A percentile compares a stretch with the other conserved stretches of the same genome.
Evolutionary conservation across 2,888 invertebrate species (phyloP).

Genomic region (Polymixis flavicincta): DNA sequence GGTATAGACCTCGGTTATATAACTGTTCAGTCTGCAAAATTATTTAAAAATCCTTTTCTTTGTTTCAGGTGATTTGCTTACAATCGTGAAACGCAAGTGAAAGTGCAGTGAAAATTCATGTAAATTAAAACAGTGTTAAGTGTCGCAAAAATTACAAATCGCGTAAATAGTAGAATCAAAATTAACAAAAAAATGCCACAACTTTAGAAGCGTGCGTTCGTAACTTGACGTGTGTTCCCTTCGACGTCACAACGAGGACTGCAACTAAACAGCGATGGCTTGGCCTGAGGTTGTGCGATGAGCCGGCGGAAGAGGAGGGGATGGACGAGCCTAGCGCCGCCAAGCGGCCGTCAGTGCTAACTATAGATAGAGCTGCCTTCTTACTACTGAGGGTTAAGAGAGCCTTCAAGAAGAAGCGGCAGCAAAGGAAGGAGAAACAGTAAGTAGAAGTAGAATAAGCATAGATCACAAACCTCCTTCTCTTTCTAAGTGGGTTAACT

Average conservation of each 20-base stretch:
- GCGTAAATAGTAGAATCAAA: background rate
- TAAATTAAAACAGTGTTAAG: conserved; percentile 42
- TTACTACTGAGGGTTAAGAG: conserved; percentile 96
- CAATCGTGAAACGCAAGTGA: conserved; percentile 3
- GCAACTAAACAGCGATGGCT: conserved; percentile 88
- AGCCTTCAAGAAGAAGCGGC: conserved; percentile 97
- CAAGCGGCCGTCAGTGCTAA: conserved; percentile 92
- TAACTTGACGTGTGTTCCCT: conserved; percentile 63
- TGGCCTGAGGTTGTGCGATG: conserved; percentile 90
- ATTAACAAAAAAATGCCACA: conserved; percentile 51
- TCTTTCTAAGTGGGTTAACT: no score
- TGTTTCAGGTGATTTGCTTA: conserved; percentile 59
- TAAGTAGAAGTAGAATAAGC: conserved; percentile 87
- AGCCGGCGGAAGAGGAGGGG: conserved; percentile 82
- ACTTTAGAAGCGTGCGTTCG: conserved; percentile 50
- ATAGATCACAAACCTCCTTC: background rate
- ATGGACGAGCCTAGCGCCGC: conserved; percentile 87
- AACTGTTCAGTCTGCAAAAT: background rate
- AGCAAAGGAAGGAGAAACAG: conserved; percentile 96
- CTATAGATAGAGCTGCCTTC: conserved; percentile 97
- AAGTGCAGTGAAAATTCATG: conserved; percentile 42
- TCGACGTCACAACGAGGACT: conserved; percentile 81
- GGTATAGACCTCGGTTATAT: no score
- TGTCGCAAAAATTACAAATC: conserved; percentile 18
- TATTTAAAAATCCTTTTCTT: conserved; percentile 15